phyloP scores from a whole-genome alignment of 1,140 invertebrate species.

The Atta texana region DNA sequence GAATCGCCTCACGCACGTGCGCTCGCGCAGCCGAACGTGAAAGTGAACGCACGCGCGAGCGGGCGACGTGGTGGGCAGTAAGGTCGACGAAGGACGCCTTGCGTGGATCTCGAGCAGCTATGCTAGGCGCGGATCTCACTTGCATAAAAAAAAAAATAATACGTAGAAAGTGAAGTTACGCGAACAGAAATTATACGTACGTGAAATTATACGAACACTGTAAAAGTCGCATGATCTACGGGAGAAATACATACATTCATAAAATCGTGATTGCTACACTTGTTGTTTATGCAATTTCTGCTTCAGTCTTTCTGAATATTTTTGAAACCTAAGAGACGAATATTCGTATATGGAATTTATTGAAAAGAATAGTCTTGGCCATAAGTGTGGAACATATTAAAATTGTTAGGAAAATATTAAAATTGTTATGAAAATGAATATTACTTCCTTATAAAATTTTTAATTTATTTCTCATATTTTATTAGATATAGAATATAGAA shows the following conservation, averaged over 20 bases:
- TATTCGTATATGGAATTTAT: not conserved
- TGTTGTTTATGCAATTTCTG: not conserved
- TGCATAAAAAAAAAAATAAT: conserved; percentile 28
- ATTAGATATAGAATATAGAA: too few species aligned
- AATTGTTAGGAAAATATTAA: too few species aligned
- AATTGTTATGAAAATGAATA: too few species aligned
- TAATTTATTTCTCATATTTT: too few species aligned
- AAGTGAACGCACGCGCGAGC: conserved; percentile 73
- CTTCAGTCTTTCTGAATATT: not conserved
- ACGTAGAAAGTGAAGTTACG: not conserved
- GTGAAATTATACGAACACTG: not conserved
- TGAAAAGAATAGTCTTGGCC: not conserved
- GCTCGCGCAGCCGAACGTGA: conserved; percentile 69
- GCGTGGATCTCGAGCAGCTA: conserved; percentile 41
- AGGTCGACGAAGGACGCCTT: conserved; percentile 80
- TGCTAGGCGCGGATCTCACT: conserved; percentile 45
- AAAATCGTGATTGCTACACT: not conserved
- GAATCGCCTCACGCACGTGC: conserved; percentile 63
- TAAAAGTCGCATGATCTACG: not conserved
- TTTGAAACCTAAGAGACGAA: not conserved
- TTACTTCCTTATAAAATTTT: too few species aligned
- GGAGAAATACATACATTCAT: not conserved
- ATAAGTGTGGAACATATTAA: too few species aligned
- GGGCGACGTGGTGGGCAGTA: conserved; percentile 66
- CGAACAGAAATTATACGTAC: not conserved